Base-by-base conservation (phyloP, 2,797 vertebrate genomes). In the Neomorphus geoffroyi region DNA sequence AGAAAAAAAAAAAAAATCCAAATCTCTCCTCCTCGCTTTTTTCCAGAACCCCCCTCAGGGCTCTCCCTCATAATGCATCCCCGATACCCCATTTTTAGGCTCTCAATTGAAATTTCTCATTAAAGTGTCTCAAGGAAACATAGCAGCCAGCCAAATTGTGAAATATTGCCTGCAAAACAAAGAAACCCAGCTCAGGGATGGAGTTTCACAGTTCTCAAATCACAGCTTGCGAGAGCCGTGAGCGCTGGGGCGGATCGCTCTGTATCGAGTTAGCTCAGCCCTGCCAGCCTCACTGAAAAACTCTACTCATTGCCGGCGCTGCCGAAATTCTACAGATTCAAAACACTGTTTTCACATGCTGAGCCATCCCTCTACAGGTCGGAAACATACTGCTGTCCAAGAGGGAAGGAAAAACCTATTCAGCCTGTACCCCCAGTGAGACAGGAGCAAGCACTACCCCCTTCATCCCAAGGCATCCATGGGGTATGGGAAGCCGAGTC, bases 1-100 rank as follows among this genome's bases (percentile, higher is more conserved):
- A 57, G 26, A 22, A 19, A 24, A 10, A 9, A 53, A 53, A 41
- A 61, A 43, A 21, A 13, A 6, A 2, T 30, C 21, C 16, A 32
- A 41, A 64, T 9, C 26, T 53, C 13, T 45, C 21, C 17, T 12
- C 18, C 21, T 33, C 45, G 12, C 7, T 4, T 73, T 39, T 46
- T 17, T 8, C n/a, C 56, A 30, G 19, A 41, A 23, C 54, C 48
- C 18, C 33, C 10, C 1, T 0, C 4, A 33, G 7, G 0, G 0
- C 7, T 12, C 13, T 30, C 51, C 15, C 37, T 41, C 6, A 11
- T 32, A 32, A 75, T 10, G 16, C 12, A 11, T 10, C 18, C 18
- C 3, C 1, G 1, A 6, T 7, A 28, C 23, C 35, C 11, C 5
- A 0, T 67, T 64, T 33, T 53, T 23, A 41, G 37, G 27, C 32